phyloP scores from a whole-genome alignment of 2,113 vertebrate genomes.

The Drymodes brunneopygia region DNA sequence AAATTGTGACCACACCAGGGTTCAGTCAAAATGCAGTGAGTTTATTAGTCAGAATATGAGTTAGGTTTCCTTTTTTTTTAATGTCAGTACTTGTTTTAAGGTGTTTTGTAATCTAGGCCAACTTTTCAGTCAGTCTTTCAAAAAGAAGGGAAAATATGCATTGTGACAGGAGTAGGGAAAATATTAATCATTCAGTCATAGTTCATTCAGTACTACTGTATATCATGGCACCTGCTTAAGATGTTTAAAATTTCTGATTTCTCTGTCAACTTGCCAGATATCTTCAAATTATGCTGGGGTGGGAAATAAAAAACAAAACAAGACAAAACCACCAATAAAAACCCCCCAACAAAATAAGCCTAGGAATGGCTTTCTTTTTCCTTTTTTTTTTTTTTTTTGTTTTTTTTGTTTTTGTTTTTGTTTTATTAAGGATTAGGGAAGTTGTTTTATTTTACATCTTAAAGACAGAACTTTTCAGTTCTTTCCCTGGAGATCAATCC shows the following conservation, averaged over 20 bases:
- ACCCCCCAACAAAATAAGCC: too few species aligned
- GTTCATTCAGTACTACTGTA: not conserved
- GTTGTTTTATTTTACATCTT: slow-evolving; percentile 1
- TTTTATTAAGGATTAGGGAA: slow-evolving; percentile 10
- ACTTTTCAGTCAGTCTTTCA: not conserved
- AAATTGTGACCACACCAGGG: slow-evolving; percentile 2
- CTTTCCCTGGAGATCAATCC: not conserved
- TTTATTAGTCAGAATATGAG: not conserved
- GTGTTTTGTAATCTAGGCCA: not conserved
- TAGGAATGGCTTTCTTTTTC: not conserved
- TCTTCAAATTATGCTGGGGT: not conserved
- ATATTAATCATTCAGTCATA: not conserved
- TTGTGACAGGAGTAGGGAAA: not conserved
- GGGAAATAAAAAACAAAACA: not conserved
- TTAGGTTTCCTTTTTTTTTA: slow-evolving; percentile 24
- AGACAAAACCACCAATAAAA: not conserved
- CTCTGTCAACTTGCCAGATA: slow-evolving; percentile 35
- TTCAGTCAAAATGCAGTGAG: not conserved
- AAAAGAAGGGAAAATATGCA: not conserved
- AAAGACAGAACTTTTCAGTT: not conserved
- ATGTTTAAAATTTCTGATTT: slow-evolving; percentile 17
- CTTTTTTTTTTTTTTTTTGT: not conserved
- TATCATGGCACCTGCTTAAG: slow-evolving; percentile 16
- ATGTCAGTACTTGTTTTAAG: slow-evolving; percentile 47
- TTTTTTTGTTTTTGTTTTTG: not conserved